Conservation (phyloP, 2,113 vertebrate genomes). For the Platysternon megacephalum region DNA sequence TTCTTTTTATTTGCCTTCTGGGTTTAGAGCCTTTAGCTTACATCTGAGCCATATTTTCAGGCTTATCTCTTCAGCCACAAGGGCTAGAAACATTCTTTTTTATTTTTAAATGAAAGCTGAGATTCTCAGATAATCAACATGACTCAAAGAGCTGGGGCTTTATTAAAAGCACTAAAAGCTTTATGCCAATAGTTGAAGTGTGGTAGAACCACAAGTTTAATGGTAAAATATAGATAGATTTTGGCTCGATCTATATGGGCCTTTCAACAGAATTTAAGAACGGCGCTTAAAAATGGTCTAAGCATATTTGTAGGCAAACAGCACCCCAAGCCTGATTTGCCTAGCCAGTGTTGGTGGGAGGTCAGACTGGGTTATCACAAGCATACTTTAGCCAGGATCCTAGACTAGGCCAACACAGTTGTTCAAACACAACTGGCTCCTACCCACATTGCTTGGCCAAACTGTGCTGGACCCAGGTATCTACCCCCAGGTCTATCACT, state of each 20-base stretch:
- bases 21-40: neutral
- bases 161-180: neutral
- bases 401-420: neutral
- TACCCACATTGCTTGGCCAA: too few species aligned
- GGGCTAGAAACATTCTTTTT: neutral
- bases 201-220: neutral
- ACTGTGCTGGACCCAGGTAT: neutral
- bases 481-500: neutral
- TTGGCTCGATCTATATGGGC: neutral
- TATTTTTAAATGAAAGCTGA: neutral
- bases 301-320: neutral
- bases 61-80: neutral
- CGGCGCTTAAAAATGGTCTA: neutral
- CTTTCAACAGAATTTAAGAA: neutral
- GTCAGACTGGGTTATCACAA: neutral
- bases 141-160: neutral
- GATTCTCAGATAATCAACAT: neutral
- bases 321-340: neutral
- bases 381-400: neutral
- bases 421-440: neutral
- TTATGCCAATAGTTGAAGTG: neutral
- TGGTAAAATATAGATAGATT: neutral
- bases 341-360: neutral
- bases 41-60: neutral
- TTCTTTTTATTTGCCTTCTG: neutral